Conservation (phyloP, 2,888 invertebrate species). For the Temnothorax ravouxi region DNA sequence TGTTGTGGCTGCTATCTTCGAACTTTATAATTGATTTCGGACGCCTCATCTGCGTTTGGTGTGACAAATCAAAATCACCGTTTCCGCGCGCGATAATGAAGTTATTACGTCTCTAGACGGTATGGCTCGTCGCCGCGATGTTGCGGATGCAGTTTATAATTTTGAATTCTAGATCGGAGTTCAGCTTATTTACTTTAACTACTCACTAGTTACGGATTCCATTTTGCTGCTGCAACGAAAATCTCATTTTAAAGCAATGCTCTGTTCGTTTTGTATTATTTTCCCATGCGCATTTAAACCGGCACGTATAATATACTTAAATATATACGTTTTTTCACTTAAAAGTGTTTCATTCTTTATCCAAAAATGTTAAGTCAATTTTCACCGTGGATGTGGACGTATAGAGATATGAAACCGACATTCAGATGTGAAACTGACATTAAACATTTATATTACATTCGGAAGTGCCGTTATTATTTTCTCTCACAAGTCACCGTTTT, state of each 20-base stretch:
- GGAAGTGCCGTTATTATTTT: constrained; percentile 17
- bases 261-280: not conserved
- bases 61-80: constrained; percentile 77
- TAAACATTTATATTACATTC: constrained; percentile 26
- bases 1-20: constrained; percentile 71
- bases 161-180: constrained; percentile 57
- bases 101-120: constrained; percentile 68
- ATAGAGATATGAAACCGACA: not conserved
- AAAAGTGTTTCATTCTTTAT: not conserved
- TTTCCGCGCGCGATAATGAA: constrained; percentile 72
- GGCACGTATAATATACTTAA: not conserved
- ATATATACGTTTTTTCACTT: not conserved
- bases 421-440: constrained; percentile 2
- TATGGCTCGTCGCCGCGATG: constrained; percentile 35
- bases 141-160: constrained; percentile 42
- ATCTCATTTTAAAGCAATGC: constrained; percentile 51
- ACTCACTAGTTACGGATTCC: constrained; percentile 57
- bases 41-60: constrained; percentile 67
- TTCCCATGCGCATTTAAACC: not conserved
- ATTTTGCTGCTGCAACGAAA: constrained; percentile 50
- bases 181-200: constrained; percentile 37
- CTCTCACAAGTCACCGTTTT: not conserved
- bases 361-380: not conserved
- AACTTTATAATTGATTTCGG: constrained; percentile 79
- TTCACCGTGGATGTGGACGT: not conserved